Percentiles rank a stretch among this genome's conserved stretches.
Conservation (phyloP, 2,797 vertebrate genomes). For the Pangasius krempfi region DNA sequence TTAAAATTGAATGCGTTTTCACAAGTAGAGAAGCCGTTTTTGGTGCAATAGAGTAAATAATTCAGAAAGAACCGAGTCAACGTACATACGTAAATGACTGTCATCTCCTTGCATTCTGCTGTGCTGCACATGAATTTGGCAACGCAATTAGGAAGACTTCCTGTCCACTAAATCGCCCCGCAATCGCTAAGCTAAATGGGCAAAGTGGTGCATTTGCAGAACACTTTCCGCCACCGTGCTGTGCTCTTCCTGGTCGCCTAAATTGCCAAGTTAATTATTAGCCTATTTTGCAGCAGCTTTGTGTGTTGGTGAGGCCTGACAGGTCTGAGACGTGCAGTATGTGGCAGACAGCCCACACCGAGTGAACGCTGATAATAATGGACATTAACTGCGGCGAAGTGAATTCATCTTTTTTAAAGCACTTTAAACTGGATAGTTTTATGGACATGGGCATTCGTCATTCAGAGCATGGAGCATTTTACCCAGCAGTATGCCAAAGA, state of each 20-base stretch:
- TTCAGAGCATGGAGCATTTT: conserved; percentile 1
- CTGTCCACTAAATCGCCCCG: background rate
- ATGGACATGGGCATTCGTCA: conserved; percentile 14
- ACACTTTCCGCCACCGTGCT: background rate
- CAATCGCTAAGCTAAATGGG: conserved; percentile 13
- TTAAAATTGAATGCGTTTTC: conserved; percentile 27
- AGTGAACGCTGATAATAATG: conserved; percentile 17
- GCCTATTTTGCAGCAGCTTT: conserved; percentile 11
- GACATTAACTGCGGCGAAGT: conserved; percentile 13
- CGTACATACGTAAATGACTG: background rate
- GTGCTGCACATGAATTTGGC: background rate
- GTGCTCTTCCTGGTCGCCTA: background rate
- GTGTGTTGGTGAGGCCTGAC: conserved; percentile 5
- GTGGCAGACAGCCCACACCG: conserved; percentile 6
- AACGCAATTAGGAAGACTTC: background rate
- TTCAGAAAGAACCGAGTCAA: background rate
- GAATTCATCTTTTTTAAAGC: conserved; percentile 31
- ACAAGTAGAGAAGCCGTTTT: background rate
- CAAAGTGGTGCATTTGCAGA: background rate
- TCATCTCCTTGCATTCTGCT: background rate
- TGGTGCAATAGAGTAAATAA: conserved; percentile 30
- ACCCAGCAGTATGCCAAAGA: background rate
- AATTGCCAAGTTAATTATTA: conserved; percentile 28
- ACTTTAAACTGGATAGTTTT: conserved; percentile 22
- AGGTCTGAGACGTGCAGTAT: conserved; percentile 13